Percentiles rank a stretch among this genome's conserved stretches.
phyloP scores from a whole-genome alignment of 2,113 vertebrate genomes.

The Columbina picui region DNA sequence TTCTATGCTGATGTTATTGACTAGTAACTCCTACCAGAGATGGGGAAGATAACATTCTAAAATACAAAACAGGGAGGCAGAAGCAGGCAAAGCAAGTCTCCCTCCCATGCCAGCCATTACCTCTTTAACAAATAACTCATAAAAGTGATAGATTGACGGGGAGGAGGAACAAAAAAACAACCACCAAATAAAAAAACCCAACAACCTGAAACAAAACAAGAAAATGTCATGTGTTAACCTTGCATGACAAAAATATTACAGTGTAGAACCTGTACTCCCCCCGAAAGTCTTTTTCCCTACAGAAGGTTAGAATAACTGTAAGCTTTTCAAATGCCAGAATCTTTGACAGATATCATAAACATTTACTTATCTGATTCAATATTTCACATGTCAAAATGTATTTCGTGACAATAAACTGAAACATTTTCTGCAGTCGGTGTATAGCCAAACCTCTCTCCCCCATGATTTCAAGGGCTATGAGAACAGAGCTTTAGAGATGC shows the following conservation, averaged over 20 bases:
- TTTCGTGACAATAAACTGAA: background rate
- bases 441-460: background rate
- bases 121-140: background rate
- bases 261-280: constrained; percentile 29
- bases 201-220: background rate
- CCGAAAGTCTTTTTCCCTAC: constrained; percentile 28
- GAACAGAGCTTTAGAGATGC: background rate
- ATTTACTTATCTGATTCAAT: constrained; percentile 26
- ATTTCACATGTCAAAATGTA: constrained; percentile 26
- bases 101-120: background rate
- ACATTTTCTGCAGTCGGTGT: background rate
- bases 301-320: constrained; percentile 49
- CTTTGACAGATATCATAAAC: constrained; percentile 49
- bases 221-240: constrained; percentile 5
- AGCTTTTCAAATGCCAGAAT: constrained; percentile 60
- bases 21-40: background rate
- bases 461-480: background rate
- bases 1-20: background rate
- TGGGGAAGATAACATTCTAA: background rate
- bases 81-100: background rate
- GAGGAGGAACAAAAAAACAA: no score
- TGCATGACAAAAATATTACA: constrained; percentile 5
- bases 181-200: no score
- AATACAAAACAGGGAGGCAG: background rate
- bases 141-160: background rate